These are phyloP conservation scores for Drosophila grimshawi DNA, from an alignment of 1,140 invertebrate genomes.

Conservation along the genomic window DNA sequence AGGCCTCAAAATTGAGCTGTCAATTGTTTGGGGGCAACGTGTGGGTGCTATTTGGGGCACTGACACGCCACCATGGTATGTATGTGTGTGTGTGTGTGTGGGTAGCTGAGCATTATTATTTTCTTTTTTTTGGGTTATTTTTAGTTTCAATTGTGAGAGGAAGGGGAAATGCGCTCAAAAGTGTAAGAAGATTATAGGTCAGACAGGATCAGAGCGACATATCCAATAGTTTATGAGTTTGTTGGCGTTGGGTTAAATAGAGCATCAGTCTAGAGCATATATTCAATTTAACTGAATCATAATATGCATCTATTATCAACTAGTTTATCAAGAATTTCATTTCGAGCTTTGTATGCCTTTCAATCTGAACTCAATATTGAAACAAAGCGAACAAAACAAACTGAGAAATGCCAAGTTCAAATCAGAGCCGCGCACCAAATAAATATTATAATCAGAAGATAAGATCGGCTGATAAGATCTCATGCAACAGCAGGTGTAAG, in stretches of 20 bases:
- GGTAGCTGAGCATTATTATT: background rate
- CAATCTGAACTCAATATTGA: too few species aligned
- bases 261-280: background rate
- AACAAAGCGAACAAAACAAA: background rate
- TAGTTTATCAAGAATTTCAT: too few species aligned
- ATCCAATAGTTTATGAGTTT: conserved; percentile 4
- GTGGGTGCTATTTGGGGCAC: conserved; percentile 78
- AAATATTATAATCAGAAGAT: conserved; percentile 43
- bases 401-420: background rate
- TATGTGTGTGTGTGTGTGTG: background rate
- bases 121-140: conserved; percentile 41
- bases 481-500: conserved; percentile 57
- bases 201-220: conserved; percentile 22
- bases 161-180: conserved; percentile 9
- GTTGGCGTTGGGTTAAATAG: background rate
- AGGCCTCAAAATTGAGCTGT: conserved; percentile 76
- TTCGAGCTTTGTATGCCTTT: too few species aligned
- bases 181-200: conserved; percentile 14
- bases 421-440: conserved; percentile 9
- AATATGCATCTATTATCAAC: too few species aligned
- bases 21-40: conserved; percentile 56
- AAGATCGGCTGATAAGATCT: conserved; percentile 57
- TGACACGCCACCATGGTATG: conserved; percentile 8
- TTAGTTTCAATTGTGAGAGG: conserved; percentile 39
- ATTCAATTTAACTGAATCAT: too few species aligned